A percentile compares a stretch with the other conserved stretches of the same genome.
Evolutionary conservation across 2,797 vertebrate genomes (phyloP).

Genomic region (Etheostoma nigrum): DNA sequence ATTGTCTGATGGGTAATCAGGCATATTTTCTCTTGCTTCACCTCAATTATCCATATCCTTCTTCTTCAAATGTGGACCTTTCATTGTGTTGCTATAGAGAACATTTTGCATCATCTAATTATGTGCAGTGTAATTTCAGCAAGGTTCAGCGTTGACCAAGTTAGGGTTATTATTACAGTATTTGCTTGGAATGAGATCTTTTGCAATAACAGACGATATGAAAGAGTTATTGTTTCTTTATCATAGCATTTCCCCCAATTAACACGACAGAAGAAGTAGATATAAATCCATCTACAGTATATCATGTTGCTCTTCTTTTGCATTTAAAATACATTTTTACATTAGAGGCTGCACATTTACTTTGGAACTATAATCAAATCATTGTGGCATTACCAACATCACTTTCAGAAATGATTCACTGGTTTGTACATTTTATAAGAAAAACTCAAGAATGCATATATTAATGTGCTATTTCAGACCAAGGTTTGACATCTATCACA

Average conservation of each 20-base stretch:
- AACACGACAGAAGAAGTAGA: not conserved
- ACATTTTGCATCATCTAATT: slow-evolving; percentile 15
- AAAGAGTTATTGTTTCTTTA: not conserved
- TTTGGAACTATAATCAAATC: not conserved
- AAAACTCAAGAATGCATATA: not conserved
- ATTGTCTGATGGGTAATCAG: not conserved
- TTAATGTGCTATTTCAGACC: not conserved
- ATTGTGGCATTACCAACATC: not conserved
- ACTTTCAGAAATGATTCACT: not conserved
- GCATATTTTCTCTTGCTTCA: no score
- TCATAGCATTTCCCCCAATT: not conserved
- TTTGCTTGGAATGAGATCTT: not conserved
- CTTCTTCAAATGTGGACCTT: not conserved
- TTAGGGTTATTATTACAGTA: no score
- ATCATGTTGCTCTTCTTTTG: not conserved
- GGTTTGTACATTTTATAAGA: not conserved
- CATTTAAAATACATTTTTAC: not conserved
- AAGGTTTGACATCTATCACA: slow-evolving; percentile 10
- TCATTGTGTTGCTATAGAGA: slow-evolving; percentile 10
- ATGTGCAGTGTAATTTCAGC: slow-evolving; percentile 11
- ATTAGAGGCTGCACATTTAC: not conserved
- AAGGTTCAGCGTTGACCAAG: not conserved
- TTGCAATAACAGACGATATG: slow-evolving; percentile 4
- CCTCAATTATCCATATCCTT: slow-evolving; percentile 1
- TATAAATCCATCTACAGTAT: not conserved